A percentile compares a stretch with the other conserved stretches of the same genome.
Evolutionary conservation across 2,888 invertebrate genomes (phyloP).

Genomic region (Coenonympha arcania): DNA sequence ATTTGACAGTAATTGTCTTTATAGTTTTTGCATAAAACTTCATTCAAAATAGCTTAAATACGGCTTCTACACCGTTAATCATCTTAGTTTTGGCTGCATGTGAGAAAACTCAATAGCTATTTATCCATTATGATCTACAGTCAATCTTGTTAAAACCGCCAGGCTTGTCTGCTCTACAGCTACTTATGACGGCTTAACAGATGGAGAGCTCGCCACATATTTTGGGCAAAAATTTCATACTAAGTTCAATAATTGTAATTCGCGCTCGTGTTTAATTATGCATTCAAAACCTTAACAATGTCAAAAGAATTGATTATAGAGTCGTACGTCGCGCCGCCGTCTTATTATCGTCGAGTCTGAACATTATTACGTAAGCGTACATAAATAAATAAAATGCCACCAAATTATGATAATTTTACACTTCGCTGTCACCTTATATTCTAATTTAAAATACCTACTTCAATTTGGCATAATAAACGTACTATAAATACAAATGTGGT

Average conservation of each 20-base stretch:
- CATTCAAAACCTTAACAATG: slow-evolving; percentile 2
- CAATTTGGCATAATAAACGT: too few species aligned
- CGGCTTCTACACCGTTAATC: too few species aligned
- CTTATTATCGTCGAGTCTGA: background rate
- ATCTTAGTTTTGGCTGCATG: too few species aligned
- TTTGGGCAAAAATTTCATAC: background rate
- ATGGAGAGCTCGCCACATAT: background rate
- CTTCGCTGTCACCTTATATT: background rate
- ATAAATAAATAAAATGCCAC: slow-evolving; percentile 1
- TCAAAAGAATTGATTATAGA: slow-evolving; percentile 8
- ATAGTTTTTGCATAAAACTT: too few species aligned
- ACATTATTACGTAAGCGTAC: slow-evolving; percentile 1
- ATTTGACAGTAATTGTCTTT: too few species aligned
- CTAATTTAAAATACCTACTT: too few species aligned
- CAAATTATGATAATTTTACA: slow-evolving; percentile 1
- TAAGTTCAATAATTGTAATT: background rate
- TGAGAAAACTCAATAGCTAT: too few species aligned
- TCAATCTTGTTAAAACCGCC: too few species aligned
- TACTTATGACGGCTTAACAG: background rate
- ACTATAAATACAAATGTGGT: too few species aligned
- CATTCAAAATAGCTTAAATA: too few species aligned
- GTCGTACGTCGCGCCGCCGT: background rate
- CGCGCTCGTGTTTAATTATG: background rate
- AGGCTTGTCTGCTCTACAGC: background rate
- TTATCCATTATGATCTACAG: too few species aligned